These are phyloP conservation scores for Helostoma temminkii DNA, from an alignment of 2,797 vertebrate species.

Conservation along the genomic window DNA sequence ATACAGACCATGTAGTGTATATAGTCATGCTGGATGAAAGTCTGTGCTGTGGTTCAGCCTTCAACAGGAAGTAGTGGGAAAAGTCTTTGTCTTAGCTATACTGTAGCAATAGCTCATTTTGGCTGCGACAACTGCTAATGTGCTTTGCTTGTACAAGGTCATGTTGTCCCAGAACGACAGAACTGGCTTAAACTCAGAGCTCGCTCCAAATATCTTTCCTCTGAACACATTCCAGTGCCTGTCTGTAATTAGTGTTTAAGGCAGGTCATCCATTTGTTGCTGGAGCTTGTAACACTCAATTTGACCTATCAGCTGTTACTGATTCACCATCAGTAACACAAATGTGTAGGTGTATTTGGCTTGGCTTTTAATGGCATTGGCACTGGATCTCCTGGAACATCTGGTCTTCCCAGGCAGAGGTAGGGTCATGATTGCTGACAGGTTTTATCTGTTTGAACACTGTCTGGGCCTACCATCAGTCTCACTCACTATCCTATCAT, in stretches of 20 bases:
- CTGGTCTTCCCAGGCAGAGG: slow-evolving; percentile 72
- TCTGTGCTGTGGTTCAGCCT: slow-evolving; percentile 22
- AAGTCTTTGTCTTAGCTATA: slow-evolving; percentile 11
- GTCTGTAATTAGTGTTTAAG: slow-evolving; percentile 70
- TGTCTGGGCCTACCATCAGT: slow-evolving; percentile 20
- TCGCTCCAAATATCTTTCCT: slow-evolving; percentile 49
- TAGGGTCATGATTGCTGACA: slow-evolving; percentile 60
- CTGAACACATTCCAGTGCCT: slow-evolving; percentile 56
- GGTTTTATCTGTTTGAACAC: slow-evolving; percentile 62
- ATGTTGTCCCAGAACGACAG: slow-evolving; percentile 56
- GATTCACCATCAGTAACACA: slow-evolving; percentile 73
- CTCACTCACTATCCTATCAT: neutral
- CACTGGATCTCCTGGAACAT: slow-evolving; percentile 72
- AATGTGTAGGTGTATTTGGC: slow-evolving; percentile 77
- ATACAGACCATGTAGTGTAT: neutral
- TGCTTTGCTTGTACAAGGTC: slow-evolving; percentile 68
- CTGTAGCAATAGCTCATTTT: slow-evolving; percentile 27
- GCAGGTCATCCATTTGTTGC: slow-evolving; percentile 64
- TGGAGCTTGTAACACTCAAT: slow-evolving; percentile 78
- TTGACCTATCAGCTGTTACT: slow-evolving; percentile 79
- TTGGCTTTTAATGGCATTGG: slow-evolving; percentile 71
- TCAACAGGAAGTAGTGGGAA: slow-evolving; percentile 15
- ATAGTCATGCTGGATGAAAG: neutral
- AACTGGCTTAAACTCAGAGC: slow-evolving; percentile 50
- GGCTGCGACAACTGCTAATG: slow-evolving; percentile 52